Evolutionary conservation across 2,797 vertebrate genomes (phyloP).

Genomic region (Atherinosoma microstoma): DNA sequence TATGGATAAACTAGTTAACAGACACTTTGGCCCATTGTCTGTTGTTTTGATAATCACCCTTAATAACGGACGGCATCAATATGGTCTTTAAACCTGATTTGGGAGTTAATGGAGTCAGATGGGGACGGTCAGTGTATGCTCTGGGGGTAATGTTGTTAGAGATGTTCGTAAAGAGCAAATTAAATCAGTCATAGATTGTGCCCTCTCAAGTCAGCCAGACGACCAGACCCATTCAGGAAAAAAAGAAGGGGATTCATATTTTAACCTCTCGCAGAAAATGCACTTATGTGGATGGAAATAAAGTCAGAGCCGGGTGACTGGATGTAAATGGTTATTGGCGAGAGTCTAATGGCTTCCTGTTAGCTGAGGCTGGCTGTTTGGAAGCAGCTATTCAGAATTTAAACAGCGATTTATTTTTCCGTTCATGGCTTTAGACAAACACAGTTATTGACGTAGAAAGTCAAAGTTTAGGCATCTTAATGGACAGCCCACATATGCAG

Average conservation of each 20-base stretch:
- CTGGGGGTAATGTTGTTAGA: conserved; percentile 98
- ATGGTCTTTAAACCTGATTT: conserved; percentile 99
- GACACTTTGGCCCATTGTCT: conserved; percentile 99
- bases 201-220: conserved; percentile 97
- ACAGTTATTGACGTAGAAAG: conserved; percentile 85
- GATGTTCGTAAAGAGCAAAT: conserved; percentile 99
- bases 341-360: conserved; percentile 95
- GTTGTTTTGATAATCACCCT: conserved; percentile 99
- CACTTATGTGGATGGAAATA: conserved; percentile 96
- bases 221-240: conserved; percentile 95
- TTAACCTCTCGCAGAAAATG: conserved; percentile 96
- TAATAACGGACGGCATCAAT: conserved; percentile 99
- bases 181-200: conserved; percentile 99
- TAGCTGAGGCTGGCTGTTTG: conserved; percentile 83
- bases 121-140: conserved; percentile 94
- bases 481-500: conserved; percentile 52
- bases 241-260: conserved; percentile 89
- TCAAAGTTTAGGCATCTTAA: conserved; percentile 85
- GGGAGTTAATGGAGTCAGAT: conserved; percentile 99
- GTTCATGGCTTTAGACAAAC: conserved; percentile 84
- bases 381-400: conserved; percentile 86
- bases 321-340: conserved; percentile 93
- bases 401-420: conserved; percentile 64
- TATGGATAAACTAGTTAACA: conserved; percentile 99
- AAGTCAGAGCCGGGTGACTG: conserved; percentile 92